Evolutionary conservation across 2,888 invertebrate species (phyloP).

Genomic region (Cosmia trapezina): DNA sequence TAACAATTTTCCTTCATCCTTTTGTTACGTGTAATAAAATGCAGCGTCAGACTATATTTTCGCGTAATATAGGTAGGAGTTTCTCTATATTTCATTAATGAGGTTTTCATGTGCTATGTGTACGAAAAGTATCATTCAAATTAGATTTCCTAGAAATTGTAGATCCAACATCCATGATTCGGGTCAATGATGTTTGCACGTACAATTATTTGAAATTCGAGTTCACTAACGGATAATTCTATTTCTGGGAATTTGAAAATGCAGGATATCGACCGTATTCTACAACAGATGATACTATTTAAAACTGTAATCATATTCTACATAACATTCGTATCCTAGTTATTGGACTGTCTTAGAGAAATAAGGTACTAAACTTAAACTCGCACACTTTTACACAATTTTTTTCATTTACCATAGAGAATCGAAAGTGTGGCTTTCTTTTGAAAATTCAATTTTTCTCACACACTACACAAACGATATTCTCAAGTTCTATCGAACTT

Average conservation of each 20-base stretch:
- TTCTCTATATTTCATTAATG: background rate
- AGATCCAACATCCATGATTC: too few relatives aligned
- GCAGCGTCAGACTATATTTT: constrained; percentile 33
- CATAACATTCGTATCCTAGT: background rate
- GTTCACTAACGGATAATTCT: background rate
- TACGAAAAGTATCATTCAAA: background rate
- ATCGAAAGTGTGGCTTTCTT: constrained; percentile 4
- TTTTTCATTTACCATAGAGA: constrained; percentile 8
- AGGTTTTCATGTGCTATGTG: background rate
- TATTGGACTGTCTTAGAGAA: background rate
- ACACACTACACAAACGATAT: background rate
- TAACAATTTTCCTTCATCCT: constrained; percentile 39
- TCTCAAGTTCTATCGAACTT: constrained; percentile 31
- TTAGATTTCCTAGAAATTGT: constrained; percentile 1
- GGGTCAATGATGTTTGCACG: background rate
- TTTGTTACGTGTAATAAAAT: constrained; percentile 38
- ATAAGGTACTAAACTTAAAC: background rate
- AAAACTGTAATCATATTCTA: background rate
- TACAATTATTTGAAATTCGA: background rate
- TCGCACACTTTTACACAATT: background rate
- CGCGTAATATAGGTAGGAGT: background rate
- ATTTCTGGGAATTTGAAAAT: constrained; percentile 8
- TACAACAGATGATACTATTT: too few relatives aligned
- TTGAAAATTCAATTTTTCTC: background rate
- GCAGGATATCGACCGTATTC: background rate